Evolutionary conservation across 2,797 vertebrate species (phyloP).

Genomic region (Coregonus ussuriensis): DNA sequence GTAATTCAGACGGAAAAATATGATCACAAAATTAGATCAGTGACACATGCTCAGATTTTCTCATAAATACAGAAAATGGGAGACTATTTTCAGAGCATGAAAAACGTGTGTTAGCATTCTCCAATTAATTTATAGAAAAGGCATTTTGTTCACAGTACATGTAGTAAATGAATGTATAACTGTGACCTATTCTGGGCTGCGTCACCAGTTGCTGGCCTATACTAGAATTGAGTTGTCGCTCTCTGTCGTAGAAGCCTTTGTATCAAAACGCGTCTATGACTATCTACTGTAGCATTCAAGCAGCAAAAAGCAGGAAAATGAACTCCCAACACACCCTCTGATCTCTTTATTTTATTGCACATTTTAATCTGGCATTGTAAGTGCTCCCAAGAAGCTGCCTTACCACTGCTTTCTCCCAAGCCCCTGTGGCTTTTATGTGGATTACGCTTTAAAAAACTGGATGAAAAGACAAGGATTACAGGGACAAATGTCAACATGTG

Average conservation of each 20-base stretch:
- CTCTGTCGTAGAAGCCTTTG: not conserved
- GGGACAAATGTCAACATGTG: constrained; percentile 53
- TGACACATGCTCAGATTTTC: not conserved
- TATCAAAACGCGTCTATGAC: not conserved
- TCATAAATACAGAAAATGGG: not conserved
- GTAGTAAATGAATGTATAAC: not conserved
- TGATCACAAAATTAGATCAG: constrained; percentile 12
- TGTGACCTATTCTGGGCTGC: not conserved
- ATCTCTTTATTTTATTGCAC: constrained; percentile 42
- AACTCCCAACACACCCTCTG: constrained; percentile 16
- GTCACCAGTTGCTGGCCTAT: not conserved
- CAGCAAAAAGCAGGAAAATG: constrained; percentile 7
- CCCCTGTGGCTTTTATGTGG: constrained; percentile 43
- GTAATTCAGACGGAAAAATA: constrained; percentile 16
- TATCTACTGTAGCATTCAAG: not conserved
- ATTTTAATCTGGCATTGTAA: constrained; percentile 49
- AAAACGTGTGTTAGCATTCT: constrained; percentile 2
- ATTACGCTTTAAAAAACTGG: constrained; percentile 51
- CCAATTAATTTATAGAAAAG: not conserved
- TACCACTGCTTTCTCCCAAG: constrained; percentile 15
- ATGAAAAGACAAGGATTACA: constrained; percentile 63
- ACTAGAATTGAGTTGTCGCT: not conserved
- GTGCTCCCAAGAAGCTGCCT: constrained; percentile 28
- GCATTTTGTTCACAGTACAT: not conserved
- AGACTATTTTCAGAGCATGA: constrained; percentile 14